Base-by-base conservation (phyloP, 2,113 vertebrate genomes). In the Pardalotus punctatus region DNA sequence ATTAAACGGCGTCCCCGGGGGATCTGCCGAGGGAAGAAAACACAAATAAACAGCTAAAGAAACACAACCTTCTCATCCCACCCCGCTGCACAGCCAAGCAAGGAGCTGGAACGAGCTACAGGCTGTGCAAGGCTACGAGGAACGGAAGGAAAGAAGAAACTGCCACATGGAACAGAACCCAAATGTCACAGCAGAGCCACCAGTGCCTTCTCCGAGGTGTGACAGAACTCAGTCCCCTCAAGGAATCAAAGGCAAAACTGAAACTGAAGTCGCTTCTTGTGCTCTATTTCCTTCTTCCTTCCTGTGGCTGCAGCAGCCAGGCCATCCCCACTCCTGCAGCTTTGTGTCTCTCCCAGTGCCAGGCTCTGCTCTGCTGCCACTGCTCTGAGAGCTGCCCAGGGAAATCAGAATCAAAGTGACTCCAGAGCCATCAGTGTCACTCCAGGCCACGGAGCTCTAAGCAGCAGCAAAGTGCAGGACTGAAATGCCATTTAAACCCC, bases 71-170 rank as follows among this genome's bases (percentile, higher is more conserved):
- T 14, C 86, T 45, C 72, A 38, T 23, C 67, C 73, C 72, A 14
- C 28, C 54, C 48, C 0, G 1, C 48, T 16, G 76, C 80, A 47
- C 20, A 0, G 13, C n/a, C 11, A 20, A 16, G 29, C 2, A 4
- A 40, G 82, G n/a, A 50, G 76, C 67, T 66, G 86, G 12, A 53
- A 69, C 12, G 6, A 50, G 11, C 77, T 4, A 4, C 7, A 19
- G 76, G n/a, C 53, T 50, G 36, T 17, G 35, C 35, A 14, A 29
- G 50, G n/a, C 45, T 3, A 1, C 0, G 1, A 23, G 62, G 45
- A 76, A 42, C 0, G 21, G 51, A 27, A 51, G 43, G 48, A 22
- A 47, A 78, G 60, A 40, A 54, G 43, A 16, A 61, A 33, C 1
- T 24, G 17, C 57, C 31, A 28, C 6, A 22, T 4, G 6, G 40